phyloP scores from a whole-genome alignment of 1,140 invertebrate genomes.

The Helicoverpa armigera region DNA sequence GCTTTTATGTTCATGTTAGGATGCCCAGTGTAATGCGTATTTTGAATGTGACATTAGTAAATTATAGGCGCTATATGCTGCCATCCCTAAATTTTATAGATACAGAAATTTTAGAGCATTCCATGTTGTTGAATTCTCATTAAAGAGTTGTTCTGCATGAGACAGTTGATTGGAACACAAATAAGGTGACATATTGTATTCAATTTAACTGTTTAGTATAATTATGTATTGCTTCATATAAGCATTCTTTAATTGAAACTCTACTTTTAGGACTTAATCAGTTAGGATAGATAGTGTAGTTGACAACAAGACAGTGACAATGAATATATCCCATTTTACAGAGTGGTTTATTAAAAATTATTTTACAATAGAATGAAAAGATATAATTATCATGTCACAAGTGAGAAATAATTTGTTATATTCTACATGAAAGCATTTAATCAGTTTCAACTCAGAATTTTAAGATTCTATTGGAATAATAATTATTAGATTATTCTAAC shows the following conservation, averaged over 20 bases:
- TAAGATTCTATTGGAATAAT: constrained; percentile 39
- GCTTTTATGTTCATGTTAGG: constrained; percentile 49
- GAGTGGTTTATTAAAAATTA: constrained; percentile 14
- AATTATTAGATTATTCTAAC: constrained; percentile 46
- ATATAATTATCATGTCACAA: constrained; percentile 30
- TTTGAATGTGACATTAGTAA: constrained; percentile 67
- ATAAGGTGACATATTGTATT: constrained; percentile 60
- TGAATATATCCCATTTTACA: constrained; percentile 20
- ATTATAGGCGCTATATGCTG: constrained; percentile 57
- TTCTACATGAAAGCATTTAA: constrained; percentile 22
- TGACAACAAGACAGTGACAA: constrained; percentile 30
- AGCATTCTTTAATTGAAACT: constrained; percentile 57
- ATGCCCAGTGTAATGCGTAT: constrained; percentile 66
- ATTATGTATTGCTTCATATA: constrained; percentile 65
- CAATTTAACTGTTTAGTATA: constrained; percentile 63
- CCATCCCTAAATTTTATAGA: constrained; percentile 57
- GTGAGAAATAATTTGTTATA: constrained; percentile 28
- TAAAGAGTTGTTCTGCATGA: constrained; percentile 53
- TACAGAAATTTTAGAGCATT: constrained; percentile 74
- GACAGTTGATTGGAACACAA: constrained; percentile 59
- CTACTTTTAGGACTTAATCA: constrained; percentile 49
- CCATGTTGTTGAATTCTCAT: constrained; percentile 70
- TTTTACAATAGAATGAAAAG: constrained; percentile 12
- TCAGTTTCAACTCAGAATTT: constrained; percentile 19
- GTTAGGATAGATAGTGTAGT: constrained; percentile 48